Percentiles rank a stretch among this genome's conserved stretches.
Evolutionary conservation across 2,888 invertebrate species (phyloP).

Genomic region (Cenopis cana): DNA sequence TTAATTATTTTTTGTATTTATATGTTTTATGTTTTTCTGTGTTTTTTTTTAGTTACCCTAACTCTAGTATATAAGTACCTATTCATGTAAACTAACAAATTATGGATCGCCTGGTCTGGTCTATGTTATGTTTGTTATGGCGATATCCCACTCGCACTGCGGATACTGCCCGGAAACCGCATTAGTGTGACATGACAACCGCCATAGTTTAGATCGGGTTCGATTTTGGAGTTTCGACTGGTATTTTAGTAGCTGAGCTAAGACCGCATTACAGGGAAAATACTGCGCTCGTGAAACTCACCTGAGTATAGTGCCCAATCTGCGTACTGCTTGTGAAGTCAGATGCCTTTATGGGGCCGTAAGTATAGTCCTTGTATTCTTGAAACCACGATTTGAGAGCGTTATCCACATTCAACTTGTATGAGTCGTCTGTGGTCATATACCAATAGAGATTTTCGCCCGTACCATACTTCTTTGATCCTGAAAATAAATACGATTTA

Average conservation of each 20-base stretch:
- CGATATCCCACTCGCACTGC: too few relatives aligned
- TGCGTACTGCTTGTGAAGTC: constrained; percentile 57
- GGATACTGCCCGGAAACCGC: too few relatives aligned
- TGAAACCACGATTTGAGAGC: constrained; percentile 65
- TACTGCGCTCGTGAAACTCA: constrained; percentile 44
- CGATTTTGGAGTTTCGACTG: not conserved
- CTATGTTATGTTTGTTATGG: too few relatives aligned
- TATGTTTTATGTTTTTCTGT: too few relatives aligned
- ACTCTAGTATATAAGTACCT: too few relatives aligned
- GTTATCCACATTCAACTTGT: constrained; percentile 55
- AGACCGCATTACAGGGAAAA: not conserved
- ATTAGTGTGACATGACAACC: too few relatives aligned
- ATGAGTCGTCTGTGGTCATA: constrained; percentile 53
- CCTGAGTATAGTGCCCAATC: constrained; percentile 78
- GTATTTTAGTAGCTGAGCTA: not conserved
- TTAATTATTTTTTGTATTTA: too few relatives aligned
- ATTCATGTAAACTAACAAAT: too few relatives aligned
- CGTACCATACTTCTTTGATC: constrained; percentile 63
- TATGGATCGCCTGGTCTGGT: too few relatives aligned
- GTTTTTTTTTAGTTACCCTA: too few relatives aligned
- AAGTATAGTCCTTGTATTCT: constrained; percentile 65
- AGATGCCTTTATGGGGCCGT: constrained; percentile 52
- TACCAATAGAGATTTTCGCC: constrained; percentile 73
- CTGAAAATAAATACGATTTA: constrained; percentile 53
- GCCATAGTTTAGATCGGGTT: too few relatives aligned